Percentiles rank a stretch among this genome's conserved stretches.
phyloP scores from a whole-genome alignment of 2,888 invertebrate species.

The Frankliniella intonsa region DNA sequence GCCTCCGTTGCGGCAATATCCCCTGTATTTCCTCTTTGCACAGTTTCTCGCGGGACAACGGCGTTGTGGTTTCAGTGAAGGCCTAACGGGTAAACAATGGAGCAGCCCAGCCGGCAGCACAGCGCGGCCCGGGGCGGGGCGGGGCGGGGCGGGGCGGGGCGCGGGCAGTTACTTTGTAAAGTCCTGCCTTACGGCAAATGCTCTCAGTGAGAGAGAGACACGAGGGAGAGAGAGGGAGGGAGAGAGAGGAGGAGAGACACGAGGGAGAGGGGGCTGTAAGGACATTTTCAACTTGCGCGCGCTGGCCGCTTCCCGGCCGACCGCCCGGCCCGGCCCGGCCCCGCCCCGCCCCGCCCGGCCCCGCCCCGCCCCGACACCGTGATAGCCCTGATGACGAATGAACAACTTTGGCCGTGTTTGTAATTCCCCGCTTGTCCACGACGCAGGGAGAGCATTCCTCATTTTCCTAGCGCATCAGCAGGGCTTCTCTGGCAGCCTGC shows the following conservation, averaged over 20 bases:
- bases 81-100: no score
- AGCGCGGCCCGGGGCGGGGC: background rate
- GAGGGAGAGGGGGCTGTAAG: no score
- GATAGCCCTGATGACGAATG: constrained; percentile 15
- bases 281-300: no score
- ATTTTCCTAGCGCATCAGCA: background rate
- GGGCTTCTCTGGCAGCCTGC: no score
- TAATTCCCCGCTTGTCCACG: constrained; percentile 12
- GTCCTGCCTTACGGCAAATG: background rate
- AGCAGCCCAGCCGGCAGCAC: background rate
- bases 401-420: constrained; percentile 15
- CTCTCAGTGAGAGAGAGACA: background rate
- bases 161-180: background rate
- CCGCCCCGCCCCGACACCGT: no score
- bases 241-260: background rate
- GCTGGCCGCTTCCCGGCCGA: no score
- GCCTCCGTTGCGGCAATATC: no score
- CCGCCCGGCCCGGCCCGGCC: no score
- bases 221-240: background rate
- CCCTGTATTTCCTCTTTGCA: no score
- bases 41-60: no score
- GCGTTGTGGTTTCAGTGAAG: no score
- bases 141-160: background rate
- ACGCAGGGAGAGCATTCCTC: background rate
- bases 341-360: no score